These are phyloP conservation scores for Chelon auratus DNA, from an alignment of 2,797 vertebrate species.

Conservation along the genomic window DNA sequence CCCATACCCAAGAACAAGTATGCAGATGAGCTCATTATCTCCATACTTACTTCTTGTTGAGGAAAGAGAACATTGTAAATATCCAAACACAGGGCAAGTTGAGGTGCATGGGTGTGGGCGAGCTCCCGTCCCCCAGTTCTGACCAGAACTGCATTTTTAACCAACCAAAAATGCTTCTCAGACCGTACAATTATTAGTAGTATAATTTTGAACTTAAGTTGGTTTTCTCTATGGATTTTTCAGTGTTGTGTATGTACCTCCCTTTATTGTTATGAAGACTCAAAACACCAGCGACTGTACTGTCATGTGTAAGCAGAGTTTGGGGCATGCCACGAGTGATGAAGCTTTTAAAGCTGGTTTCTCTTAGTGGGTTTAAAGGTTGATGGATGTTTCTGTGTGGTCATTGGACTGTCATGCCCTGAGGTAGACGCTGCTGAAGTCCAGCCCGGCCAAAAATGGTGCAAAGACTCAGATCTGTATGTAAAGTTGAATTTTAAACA, in stretches of 20 bases:
- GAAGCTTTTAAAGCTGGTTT: slow-evolving; percentile 28
- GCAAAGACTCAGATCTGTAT: neutral
- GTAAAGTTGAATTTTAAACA: neutral
- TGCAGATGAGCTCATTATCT: slow-evolving; percentile 38
- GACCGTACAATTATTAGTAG: neutral
- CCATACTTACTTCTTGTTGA: slow-evolving; percentile 45
- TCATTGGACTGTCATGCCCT: slow-evolving; percentile 26
- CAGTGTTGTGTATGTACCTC: slow-evolving; percentile 31
- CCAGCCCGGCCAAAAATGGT: neutral
- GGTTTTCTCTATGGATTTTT: slow-evolving; percentile 39
- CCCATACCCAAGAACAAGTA: slow-evolving; percentile 44
- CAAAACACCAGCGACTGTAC: slow-evolving; percentile 12
- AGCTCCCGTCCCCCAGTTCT: slow-evolving; percentile 44
- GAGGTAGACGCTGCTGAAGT: slow-evolving; percentile 65
- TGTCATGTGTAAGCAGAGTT: slow-evolving; percentile 31
- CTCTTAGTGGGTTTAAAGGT: slow-evolving; percentile 47
- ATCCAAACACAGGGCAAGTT: slow-evolving; percentile 22
- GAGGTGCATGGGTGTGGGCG: slow-evolving; percentile 14
- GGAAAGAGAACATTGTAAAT: slow-evolving; percentile 27
- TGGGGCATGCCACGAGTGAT: slow-evolving; percentile 61
- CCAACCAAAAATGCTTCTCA: slow-evolving; percentile 63
- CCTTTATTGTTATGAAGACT: slow-evolving; percentile 25
- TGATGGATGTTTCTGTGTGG: slow-evolving; percentile 53
- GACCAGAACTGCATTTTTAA: slow-evolving; percentile 71
- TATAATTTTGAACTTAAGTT: slow-evolving; percentile 22